Base-by-base conservation (phyloP, 2,888 invertebrate species). In the Bombylius major region DNA sequence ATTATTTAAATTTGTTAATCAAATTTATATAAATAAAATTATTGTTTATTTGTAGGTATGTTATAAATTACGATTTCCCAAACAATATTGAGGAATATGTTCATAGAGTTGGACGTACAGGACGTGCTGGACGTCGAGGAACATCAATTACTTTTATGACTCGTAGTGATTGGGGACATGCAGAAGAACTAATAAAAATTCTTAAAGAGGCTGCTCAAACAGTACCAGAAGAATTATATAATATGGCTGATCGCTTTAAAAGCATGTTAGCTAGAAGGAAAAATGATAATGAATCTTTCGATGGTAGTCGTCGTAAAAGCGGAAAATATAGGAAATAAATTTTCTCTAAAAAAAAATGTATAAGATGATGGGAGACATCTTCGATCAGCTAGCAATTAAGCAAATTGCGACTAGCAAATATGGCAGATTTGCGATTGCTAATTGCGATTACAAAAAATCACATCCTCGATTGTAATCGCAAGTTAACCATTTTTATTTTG, bases 101-200 rank as follows among this genome's bases (percentile, higher is more conserved):
- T 1, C 96, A 97, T 69, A 80, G 96, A 59, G 91, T 97, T n/a
- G 96, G 96, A 0, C 81, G 97, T 58, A 97, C 96, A 0, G 97
- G 96, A 0, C 80, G 96, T 57, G 96, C 97, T 14, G 96, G 96
- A 14, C 82, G 82, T 58, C 82, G 80, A 0, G 96, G 97, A 0
- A 82, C 82, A 54, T 85, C 94, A 0, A 81, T 95, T 44, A 89
- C 91, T 55, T 84, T 89, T 64, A 76, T 97, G 60, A 84, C 93
- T 0, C 78, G 86, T 47, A 75, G 75, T 34, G 93, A 96, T 71
- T 93, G 94, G 90, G 80, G 78, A 12, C 82, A 87, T 66, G 92
- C 95, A 1, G 76, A 79, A 57, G 87, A 89, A 54, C 76, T 97
- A 5, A 92, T 96, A 46, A 78, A 80, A 51, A 93, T 97, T 59